Conservation (phyloP, 2,113 vertebrate species). For the Nipponia nippon region DNA sequence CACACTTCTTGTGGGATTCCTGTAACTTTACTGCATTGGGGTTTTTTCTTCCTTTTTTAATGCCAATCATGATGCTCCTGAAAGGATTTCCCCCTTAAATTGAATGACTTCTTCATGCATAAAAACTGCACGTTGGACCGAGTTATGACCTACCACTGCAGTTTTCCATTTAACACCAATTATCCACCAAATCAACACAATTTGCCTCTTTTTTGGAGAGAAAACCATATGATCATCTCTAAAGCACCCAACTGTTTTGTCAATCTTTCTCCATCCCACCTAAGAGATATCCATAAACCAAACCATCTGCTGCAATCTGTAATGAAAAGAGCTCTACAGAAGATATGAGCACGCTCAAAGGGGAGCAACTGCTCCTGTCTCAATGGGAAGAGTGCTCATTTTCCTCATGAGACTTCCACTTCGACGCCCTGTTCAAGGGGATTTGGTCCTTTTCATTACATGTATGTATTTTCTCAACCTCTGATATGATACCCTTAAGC, state of each 20-base stretch:
- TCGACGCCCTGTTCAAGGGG: background rate
- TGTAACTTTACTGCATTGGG: background rate
- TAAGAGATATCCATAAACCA: background rate
- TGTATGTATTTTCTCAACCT: background rate
- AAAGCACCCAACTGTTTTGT: background rate
- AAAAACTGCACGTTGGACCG: background rate
- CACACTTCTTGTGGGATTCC: background rate
- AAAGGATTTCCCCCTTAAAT: background rate
- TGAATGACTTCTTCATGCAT: background rate
- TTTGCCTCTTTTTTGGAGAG: background rate
- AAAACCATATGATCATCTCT: background rate
- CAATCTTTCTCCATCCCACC: background rate
- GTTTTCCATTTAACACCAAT: background rate
- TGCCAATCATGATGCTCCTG: background rate
- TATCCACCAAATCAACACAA: background rate
- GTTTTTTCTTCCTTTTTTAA: background rate
- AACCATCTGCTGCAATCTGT: background rate
- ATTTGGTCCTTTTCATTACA: background rate
- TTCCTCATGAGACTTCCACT: background rate
- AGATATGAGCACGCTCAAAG: rapidly evolving
- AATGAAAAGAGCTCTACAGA: background rate
- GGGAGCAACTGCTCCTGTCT: background rate
- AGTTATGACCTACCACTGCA: background rate
- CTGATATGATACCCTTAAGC: background rate
- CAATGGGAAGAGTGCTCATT: background rate